These are phyloP conservation scores for Pelochelys cantorii DNA, from an alignment of 2,797 vertebrate species.

Conservation along the genomic window DNA sequence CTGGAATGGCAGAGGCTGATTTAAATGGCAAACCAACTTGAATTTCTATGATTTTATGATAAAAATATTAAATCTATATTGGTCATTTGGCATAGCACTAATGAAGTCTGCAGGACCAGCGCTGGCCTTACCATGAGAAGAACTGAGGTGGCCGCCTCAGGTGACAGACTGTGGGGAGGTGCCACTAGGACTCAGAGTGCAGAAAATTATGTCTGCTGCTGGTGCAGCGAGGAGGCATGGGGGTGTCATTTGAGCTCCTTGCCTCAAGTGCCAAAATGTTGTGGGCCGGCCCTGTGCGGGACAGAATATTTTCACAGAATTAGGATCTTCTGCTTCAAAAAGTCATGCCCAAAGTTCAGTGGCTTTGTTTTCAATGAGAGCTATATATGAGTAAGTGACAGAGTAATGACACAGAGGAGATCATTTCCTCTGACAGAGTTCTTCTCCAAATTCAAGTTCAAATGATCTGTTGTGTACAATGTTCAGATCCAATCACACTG, in stretches of 20 bases:
- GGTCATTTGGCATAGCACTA: constrained; percentile 1
- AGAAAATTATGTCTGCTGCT: too few species aligned
- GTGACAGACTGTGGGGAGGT: too few species aligned
- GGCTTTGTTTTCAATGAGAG: not conserved
- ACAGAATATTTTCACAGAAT: not conserved
- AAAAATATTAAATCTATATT: not conserved
- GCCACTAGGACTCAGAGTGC: too few species aligned
- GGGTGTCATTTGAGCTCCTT: too few species aligned
- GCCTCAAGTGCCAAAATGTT: too few species aligned
- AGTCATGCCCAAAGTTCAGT: not conserved
- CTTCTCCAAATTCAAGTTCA: not conserved
- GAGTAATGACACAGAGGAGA: not conserved
- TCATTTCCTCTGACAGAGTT: not conserved
- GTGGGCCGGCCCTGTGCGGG: too few species aligned
- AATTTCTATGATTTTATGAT: not conserved
- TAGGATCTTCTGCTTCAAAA: not conserved
- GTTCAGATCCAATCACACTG: not conserved
- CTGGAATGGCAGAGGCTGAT: not conserved
- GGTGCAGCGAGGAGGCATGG: too few species aligned
- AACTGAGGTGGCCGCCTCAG: too few species aligned
- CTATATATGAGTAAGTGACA: not conserved
- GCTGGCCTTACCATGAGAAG: too few species aligned
- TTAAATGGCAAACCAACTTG: not conserved
- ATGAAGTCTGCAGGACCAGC: not conserved
- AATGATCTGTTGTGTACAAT: not conserved